Evolutionary conservation across 2,888 invertebrate species (phyloP), one percentile per base, ranked within the genome.

Genomic region (Ennomos quercinarius): DNA sequence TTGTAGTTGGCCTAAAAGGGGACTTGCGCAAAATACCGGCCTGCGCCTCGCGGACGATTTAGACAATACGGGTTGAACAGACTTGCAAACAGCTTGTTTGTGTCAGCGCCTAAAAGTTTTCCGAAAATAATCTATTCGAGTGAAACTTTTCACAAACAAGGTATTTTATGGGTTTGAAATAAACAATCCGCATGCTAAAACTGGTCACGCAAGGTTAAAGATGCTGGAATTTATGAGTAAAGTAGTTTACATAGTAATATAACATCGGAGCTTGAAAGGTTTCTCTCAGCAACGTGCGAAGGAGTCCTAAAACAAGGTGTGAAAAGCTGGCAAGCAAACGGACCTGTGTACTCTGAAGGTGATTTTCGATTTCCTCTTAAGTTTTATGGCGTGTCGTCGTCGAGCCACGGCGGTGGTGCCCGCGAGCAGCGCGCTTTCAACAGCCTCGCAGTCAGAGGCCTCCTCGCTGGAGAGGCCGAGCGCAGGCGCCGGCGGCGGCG

Each of bases 311-410:
- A 39, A 12, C 37, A 52, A 47, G 51, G 40, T 44, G 52, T 37
- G 35, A 56, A 60, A 36, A 41, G 11, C 38, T 52, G 37, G 34
- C 17, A 44, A 38, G n/a, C 36, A 13, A 60, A 81, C 83, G 64
- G 62, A 92, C 91, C 91, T 92, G 75, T 81, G 62, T 64, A 89
- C 76, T 83, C 87, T 86, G 79, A 85, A 90, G 74, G 84, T 73
- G 66, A 91, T 83, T 80, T 91, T 92, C 50, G 88, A 78, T 77
- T 89, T 92, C 73, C 90, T 83, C 70, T 88, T 91, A 58, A 86
- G 76, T 70, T 81, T 91, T 83, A 93, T 81, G 86, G 92, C 91
- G 80, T 87, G 80, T 79, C 91, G 86, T 81, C 91, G 81, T 78
- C 89, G 75, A 73, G 86, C 90, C 81, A 88, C 56, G 81, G 88